A percentile compares a stretch with the other conserved stretches of the same genome.
Evolutionary conservation across 2,888 invertebrate species (phyloP).

Genomic region (Drosophila demipolita): DNA sequence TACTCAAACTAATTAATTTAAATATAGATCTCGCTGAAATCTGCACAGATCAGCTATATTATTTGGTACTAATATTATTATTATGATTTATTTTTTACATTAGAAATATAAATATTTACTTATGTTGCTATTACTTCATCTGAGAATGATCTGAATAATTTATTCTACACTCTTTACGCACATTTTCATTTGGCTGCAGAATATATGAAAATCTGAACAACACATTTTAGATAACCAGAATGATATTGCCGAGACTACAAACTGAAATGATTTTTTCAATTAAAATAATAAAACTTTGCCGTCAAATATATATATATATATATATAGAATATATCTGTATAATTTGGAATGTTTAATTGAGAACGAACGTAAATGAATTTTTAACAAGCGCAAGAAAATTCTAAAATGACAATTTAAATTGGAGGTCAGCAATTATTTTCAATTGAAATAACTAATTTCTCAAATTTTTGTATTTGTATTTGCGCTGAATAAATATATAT

Average conservation of each 20-base stretch:
- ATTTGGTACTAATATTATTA: too few species aligned
- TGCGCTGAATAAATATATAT: background rate
- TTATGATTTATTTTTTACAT: too few species aligned
- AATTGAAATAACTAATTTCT: background rate
- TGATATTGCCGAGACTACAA: slow-evolving; percentile 12
- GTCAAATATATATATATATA: background rate
- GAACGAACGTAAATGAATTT: background rate
- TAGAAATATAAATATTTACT: too few species aligned
- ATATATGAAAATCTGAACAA: background rate
- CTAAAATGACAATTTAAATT: background rate
- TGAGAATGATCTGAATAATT: too few species aligned
- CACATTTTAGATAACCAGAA: slow-evolving; percentile 8
- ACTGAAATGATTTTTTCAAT: slow-evolving; percentile 40
- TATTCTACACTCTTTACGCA: background rate
- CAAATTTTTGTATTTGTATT: background rate
- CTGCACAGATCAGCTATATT: too few species aligned
- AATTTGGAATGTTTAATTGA: background rate
- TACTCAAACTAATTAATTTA: too few species aligned
- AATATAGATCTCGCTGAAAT: too few species aligned
- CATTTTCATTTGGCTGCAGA: background rate
- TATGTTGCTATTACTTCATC: too few species aligned
- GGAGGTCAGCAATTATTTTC: background rate
- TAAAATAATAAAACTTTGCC: slow-evolving; percentile 10
- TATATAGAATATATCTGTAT: background rate
- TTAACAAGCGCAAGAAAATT: background rate